These are phyloP conservation scores for Philotrypesis tridentata DNA, from an alignment of 1,140 invertebrate species.

Conservation along the genomic window DNA sequence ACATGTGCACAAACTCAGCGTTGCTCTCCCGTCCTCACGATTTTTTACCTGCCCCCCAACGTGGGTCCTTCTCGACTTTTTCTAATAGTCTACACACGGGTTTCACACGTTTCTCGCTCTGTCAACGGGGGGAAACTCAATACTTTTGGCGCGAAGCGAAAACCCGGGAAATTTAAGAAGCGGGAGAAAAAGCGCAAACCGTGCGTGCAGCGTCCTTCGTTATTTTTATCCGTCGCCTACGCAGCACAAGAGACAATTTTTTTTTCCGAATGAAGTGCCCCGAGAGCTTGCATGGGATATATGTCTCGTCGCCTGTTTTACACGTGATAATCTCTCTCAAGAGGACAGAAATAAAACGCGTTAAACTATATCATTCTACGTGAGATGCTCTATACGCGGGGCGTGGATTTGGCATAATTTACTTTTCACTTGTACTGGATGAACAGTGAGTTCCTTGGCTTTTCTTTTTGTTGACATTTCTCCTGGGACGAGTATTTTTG, in stretches of 20 bases:
- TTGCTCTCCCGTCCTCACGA: not conserved
- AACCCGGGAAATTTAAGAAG: slow-evolving; percentile 30
- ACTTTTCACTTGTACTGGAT: too few species aligned
- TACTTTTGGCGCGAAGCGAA: slow-evolving; percentile 7
- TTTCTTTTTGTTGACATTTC: too few species aligned
- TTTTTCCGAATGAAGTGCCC: not conserved
- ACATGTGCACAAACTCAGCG: not conserved
- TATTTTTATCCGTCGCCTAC: slow-evolving; percentile 20
- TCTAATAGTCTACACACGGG: not conserved
- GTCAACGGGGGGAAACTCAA: slow-evolving; percentile 29
- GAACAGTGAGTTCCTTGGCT: too few species aligned
- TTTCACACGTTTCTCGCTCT: not conserved
- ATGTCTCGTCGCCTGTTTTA: not conserved
- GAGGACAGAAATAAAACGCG: not conserved
- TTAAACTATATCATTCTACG: not conserved
- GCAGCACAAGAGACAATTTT: not conserved
- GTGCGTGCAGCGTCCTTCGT: slow-evolving; percentile 20
- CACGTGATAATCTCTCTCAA: not conserved
- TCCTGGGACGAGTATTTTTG: too few species aligned
- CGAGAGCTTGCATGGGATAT: not conserved
- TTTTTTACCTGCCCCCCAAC: slow-evolving; percentile 3
- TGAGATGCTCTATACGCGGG: not conserved
- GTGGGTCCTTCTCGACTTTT: not conserved
- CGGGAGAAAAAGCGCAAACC: slow-evolving; percentile 11
- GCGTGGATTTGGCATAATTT: not conserved